Conservation (phyloP, 1,140 invertebrate species). For the Acromyrmex heyeri region DNA sequence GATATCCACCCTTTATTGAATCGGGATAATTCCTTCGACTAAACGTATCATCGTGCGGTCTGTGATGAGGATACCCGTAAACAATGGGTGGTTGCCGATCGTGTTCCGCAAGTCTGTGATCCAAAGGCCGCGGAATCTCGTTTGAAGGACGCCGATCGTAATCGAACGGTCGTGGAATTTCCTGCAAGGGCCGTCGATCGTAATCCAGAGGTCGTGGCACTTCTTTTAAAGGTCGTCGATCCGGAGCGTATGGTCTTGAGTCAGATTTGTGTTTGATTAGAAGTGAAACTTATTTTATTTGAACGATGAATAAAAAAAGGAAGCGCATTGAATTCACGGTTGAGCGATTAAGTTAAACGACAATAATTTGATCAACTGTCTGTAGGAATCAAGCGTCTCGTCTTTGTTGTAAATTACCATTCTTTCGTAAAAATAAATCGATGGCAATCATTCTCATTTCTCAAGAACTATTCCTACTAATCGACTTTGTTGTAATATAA, state of each 20-base stretch:
- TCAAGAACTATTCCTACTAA: not conserved
- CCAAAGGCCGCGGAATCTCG: slow-evolving; percentile 46
- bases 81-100: slow-evolving; percentile 8
- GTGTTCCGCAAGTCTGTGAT: slow-evolving; percentile 55
- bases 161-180: slow-evolving; percentile 41
- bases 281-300: slow-evolving; percentile 1
- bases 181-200: slow-evolving; percentile 46
- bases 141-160: slow-evolving; percentile 54
- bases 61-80: slow-evolving; percentile 21
- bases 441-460: not conserved
- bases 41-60: slow-evolving; percentile 1
- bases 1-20: slow-evolving; percentile 12
- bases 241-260: slow-evolving; percentile 40
- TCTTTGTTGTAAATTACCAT: not conserved
- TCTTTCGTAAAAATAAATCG: not conserved
- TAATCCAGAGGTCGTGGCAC: slow-evolving; percentile 56
- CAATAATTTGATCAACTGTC: not conserved
- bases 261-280: slow-evolving; percentile 15
- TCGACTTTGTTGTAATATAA: not conserved
- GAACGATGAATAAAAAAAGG: not conserved
- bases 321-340: not conserved
- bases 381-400: not conserved
- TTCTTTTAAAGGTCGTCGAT: slow-evolving; percentile 50
- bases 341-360: not conserved
- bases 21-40: slow-evolving; percentile 18